Evolutionary conservation across 2,113 vertebrate genomes (phyloP), one percentile per base, ranked within the genome.

Genomic region (Podarcis raffonei): DNA sequence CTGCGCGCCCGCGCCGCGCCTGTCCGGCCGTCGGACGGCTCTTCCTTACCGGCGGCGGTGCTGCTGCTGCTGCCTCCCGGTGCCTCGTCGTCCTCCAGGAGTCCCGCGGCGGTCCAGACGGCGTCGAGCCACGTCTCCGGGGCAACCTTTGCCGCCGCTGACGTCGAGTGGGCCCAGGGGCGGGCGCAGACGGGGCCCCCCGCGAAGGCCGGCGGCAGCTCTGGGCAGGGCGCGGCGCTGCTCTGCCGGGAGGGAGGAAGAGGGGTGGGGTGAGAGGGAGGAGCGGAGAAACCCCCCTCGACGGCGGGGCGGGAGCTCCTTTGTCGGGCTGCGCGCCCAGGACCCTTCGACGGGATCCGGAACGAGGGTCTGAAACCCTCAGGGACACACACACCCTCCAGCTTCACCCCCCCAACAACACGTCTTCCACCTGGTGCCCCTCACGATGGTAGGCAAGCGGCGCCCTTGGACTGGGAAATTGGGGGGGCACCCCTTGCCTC

Each of bases 111-210:
- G 92, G 96, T 84, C 98, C 98, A 98, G 93, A 96, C 93, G 83
- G 98, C 97, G 87, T 66, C 72, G 23, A 97, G 97, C 97, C 97
- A 96, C 80, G 98, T 98, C 93, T 98, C 98, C 98, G 96, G 98
- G 98, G 98, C 97, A 97, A 98, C 97, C 85, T 96, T 97, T 97
- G 97, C 65, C 96, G 97, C 69, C n/a, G 80, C 80, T 95, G 96
- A 95, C 85, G 97, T 96, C 84, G 95, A 93, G 95, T 94, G 87
- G 91, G 96, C 95, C 96, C 94, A 97, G 91, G 96, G 94, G 93
- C 94, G 93, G 57, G 96, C 96, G 94, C 90, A 95, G 86, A 68
- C 87, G 93, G 95, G 96, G 87, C 92, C 95, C 96, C 97, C 97
- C 94, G 94, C 95, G 96, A 97, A 97, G 95, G 93, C 91, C 95